Evolutionary conservation across 2,797 vertebrate genomes (phyloP).

Genomic region (Okamejei kenojei): DNA sequence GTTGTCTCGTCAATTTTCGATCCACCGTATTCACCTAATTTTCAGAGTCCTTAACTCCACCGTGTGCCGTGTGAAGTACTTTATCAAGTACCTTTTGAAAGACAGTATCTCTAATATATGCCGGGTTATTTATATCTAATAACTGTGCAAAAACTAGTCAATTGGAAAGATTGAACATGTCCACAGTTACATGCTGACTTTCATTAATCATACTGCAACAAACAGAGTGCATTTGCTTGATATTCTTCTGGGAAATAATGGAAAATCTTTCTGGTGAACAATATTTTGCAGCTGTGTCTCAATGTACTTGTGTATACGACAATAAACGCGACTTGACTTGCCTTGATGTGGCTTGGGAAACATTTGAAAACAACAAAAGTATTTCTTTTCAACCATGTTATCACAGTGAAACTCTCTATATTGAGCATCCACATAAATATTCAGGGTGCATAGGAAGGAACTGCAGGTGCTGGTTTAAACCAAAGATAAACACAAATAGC

Average conservation of each 20-base stretch:
- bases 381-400: background rate
- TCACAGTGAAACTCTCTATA: background rate
- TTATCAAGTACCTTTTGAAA: background rate
- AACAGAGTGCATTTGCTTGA: background rate
- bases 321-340: no score
- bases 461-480: no score
- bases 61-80: background rate
- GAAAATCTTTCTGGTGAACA: background rate
- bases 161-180: background rate
- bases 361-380: background rate
- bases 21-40: background rate
- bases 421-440: background rate
- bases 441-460: no score
- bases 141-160: background rate
- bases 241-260: constrained; percentile 29
- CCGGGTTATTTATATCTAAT: background rate
- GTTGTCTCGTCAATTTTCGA: constrained; percentile 17
- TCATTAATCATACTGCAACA: constrained; percentile 22
- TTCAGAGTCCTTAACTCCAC: background rate
- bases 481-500: no score
- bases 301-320: no score
- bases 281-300: background rate
- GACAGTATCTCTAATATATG: background rate
- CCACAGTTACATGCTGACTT: background rate
- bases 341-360: background rate